phyloP scores from a whole-genome alignment of 2,888 invertebrate species.

The Sarcophaga rosellei region DNA sequence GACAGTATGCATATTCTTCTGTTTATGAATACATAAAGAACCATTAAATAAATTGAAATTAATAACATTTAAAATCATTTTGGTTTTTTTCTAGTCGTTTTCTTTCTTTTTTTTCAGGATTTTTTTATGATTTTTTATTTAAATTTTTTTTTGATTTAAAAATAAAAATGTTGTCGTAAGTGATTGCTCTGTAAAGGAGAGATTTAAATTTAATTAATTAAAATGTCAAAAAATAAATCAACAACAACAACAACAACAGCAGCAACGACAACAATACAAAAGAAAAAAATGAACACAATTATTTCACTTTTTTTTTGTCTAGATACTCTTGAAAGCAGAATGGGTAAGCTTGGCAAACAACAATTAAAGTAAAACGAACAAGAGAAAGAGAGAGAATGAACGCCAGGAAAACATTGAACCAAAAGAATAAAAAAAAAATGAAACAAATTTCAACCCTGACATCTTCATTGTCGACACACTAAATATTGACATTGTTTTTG shows the following conservation, averaged over 20 bases:
- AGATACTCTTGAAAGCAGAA: not conserved
- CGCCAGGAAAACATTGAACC: not conserved
- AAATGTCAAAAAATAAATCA: constrained; percentile 26
- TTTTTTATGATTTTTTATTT: not conserved
- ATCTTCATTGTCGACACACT: not conserved
- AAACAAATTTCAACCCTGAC: not conserved
- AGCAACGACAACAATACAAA: not conserved
- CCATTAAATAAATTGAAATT: not conserved
- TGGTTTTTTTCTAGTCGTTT: not conserved
- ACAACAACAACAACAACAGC: constrained; percentile 9
- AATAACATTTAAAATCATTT: not conserved
- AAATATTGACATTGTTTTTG: constrained; percentile 4
- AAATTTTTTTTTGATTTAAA: not conserved
- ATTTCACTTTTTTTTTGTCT: not conserved
- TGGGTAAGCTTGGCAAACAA: not conserved
- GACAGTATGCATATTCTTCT: not conserved
- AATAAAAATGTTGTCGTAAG: not conserved
- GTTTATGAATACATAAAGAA: not conserved
- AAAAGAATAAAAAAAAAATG: not conserved
- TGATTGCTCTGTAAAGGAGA: not conserved
- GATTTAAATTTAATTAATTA: constrained; percentile 47
- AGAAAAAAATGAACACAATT: not conserved
- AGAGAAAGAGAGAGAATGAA: not conserved
- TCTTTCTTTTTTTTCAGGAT: not conserved
- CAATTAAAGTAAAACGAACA: constrained; percentile 10